These are phyloP conservation scores for Cossypha caffra DNA, from an alignment of 2,797 vertebrate genomes.

Conservation along the genomic window DNA sequence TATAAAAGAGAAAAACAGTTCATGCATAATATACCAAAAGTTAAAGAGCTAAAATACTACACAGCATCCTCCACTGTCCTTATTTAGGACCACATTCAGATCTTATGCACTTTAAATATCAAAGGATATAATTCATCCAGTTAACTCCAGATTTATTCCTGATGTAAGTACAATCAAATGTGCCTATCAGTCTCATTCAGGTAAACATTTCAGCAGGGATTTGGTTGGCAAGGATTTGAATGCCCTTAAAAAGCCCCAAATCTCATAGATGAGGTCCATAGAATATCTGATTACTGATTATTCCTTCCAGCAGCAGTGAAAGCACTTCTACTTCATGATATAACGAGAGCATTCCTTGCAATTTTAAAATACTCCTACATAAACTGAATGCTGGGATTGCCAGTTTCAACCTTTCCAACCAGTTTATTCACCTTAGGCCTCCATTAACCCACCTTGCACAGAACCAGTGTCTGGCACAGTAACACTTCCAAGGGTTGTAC, in stretches of 20 bases:
- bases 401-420: neutral
- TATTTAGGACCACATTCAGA: neutral
- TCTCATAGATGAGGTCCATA: neutral
- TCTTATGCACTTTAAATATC: neutral
- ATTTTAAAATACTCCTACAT: neutral
- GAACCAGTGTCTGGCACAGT: neutral
- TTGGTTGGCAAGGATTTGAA: neutral
- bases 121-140: neutral
- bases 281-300: neutral
- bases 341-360: neutral
- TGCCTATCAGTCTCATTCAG: neutral
- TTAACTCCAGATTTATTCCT: slow-evolving; percentile 1
- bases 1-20: neutral
- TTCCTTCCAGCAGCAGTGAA: neutral
- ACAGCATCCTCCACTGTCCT: neutral
- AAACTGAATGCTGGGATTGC: neutral
- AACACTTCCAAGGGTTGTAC: neutral
- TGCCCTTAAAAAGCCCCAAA: neutral
- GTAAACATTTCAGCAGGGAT: neutral
- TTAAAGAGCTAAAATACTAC: neutral
- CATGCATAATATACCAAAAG: neutral
- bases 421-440: neutral
- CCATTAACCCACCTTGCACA: neutral
- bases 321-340: neutral
- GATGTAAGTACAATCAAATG: neutral